phyloP scores from a whole-genome alignment of 2,113 vertebrate species.

The Proterorhinus semilunaris region DNA sequence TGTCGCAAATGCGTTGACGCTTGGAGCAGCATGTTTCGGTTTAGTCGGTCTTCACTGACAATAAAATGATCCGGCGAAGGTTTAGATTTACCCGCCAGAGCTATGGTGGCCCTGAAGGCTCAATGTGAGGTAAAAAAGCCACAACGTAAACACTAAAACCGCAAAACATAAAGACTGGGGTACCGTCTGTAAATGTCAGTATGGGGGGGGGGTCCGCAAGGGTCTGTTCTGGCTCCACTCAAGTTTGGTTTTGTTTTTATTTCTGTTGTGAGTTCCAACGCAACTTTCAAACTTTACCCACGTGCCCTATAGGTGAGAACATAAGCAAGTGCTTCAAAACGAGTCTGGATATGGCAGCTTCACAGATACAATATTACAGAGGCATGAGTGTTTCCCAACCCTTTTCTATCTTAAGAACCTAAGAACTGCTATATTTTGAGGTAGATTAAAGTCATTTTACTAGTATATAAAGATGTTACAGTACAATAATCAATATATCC shows the following conservation, averaged over 20 bases:
- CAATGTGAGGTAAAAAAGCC: background rate
- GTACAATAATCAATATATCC: no score
- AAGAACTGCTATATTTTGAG: no score
- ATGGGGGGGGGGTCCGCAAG: background rate
- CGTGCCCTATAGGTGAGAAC: background rate
- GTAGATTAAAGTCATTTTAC: no score
- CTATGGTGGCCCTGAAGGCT: slow-evolving; percentile 2
- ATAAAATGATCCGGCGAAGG: background rate
- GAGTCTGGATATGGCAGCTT: no score
- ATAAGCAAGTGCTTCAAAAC: background rate
- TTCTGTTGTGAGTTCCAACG: background rate
- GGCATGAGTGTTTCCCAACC: no score
- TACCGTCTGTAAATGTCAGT: background rate
- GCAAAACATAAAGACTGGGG: background rate
- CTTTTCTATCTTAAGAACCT: no score
- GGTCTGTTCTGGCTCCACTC: background rate
- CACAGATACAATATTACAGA: no score
- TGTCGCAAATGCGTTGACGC: slow-evolving; percentile 22
- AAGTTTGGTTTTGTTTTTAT: background rate
- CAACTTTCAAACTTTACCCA: background rate
- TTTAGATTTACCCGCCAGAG: slow-evolving; percentile 1
- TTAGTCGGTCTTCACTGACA: slow-evolving; percentile 24
- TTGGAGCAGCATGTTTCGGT: slow-evolving; percentile 30
- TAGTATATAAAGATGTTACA: no score
- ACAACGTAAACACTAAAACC: background rate